These are phyloP conservation scores for Romanogobio albipinnatus DNA, from an alignment of 2,113 vertebrate species.

Conservation along the genomic window DNA sequence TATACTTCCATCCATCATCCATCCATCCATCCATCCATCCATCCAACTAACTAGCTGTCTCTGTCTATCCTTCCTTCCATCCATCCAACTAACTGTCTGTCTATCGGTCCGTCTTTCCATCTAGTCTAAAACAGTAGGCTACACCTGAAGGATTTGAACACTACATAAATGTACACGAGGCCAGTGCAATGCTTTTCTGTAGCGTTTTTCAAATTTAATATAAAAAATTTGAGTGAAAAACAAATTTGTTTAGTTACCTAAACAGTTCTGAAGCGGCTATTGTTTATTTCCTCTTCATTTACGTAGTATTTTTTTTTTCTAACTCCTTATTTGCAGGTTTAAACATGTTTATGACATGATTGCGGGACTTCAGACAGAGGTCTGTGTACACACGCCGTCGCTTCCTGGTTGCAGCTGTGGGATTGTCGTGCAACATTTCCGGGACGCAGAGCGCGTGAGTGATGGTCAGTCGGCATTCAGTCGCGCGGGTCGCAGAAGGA, in stretches of 20 bases:
- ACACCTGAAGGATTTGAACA: too few relatives aligned
- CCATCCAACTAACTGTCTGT: not conserved
- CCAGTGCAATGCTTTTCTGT: not conserved
- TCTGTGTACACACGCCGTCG: not conserved
- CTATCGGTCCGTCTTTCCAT: not conserved
- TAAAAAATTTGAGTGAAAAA: not conserved
- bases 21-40: too few relatives aligned
- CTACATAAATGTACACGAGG: not conserved
- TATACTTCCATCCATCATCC: not conserved
- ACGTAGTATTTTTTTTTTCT: not conserved
- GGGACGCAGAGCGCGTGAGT: not conserved
- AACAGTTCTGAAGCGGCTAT: not conserved
- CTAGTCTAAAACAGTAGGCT: too few relatives aligned
- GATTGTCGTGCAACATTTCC: not conserved
- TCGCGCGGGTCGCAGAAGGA: not conserved
- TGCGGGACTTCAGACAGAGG: not conserved
- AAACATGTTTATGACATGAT: too few relatives aligned
- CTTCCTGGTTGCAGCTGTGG: not conserved
- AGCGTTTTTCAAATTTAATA: not conserved
- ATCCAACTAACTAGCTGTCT: too few relatives aligned
- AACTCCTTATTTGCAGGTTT: not conserved
- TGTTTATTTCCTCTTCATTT: not conserved
- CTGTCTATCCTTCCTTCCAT: not conserved
- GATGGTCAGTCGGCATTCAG: slow-evolving; percentile 19
- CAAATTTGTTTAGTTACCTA: not conserved